Percentiles rank a stretch among this genome's conserved stretches.
Evolutionary conservation across 2,888 invertebrate species (phyloP).

Genomic region (Cartodere bifasciata): DNA sequence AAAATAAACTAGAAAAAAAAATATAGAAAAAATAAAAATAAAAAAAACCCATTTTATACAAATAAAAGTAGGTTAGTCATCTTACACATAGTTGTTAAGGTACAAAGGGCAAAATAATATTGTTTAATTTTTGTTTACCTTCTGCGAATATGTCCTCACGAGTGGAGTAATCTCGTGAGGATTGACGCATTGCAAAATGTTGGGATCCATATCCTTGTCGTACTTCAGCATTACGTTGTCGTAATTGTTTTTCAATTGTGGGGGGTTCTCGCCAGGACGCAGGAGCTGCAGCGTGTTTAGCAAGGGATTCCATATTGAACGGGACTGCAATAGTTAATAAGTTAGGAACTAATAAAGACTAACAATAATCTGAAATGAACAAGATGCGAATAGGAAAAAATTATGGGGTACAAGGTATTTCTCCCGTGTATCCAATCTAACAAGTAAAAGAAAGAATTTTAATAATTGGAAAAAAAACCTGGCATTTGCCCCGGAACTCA

Average conservation of each 20-base stretch:
- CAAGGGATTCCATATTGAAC: constrained; percentile 29
- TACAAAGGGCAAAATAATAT: no score
- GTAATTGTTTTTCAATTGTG: constrained; percentile 9
- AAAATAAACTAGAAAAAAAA: no score
- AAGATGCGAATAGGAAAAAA: constrained; percentile 5
- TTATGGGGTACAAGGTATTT: no score
- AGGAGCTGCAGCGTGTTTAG: constrained; percentile 27
- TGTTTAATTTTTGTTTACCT: no score
- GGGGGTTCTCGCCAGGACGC: constrained; percentile 37
- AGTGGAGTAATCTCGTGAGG: constrained; percentile 26
- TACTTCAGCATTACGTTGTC: constrained; percentile 16
- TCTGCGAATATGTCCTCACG: constrained; percentile 9
- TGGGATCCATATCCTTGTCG: constrained; percentile 21
- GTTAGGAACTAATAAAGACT: not conserved
- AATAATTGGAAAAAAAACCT: no score
- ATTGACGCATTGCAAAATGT: constrained; percentile 22
- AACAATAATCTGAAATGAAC: not conserved
- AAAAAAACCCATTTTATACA: no score
- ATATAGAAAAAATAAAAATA: no score
- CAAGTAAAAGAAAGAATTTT: no score
- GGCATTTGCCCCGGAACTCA: no score
- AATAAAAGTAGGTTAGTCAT: no score
- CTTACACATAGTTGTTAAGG: no score
- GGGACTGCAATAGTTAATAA: constrained; percentile 20
- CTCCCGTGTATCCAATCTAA: no score